A percentile compares a stretch with the other conserved stretches of the same genome.
These are phyloP conservation scores for Lamellibrachia luymesi DNA, from an alignment of 1,140 invertebrate species.

Conservation along the genomic window DNA sequence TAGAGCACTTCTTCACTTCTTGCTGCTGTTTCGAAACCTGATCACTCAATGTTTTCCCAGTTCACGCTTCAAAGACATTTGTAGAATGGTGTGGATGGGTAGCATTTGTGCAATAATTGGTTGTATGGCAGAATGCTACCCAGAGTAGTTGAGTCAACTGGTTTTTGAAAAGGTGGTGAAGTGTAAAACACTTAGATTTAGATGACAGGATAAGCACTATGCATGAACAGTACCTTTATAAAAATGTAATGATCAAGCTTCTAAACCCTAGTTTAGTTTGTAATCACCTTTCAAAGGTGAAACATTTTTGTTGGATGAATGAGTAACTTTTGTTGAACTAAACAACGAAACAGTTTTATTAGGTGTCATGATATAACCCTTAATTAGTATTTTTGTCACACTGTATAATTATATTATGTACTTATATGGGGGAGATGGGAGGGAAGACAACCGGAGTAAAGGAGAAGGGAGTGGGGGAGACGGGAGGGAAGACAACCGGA, in stretches of 20 bases:
- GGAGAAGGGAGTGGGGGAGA: too few species aligned
- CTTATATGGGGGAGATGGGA: too few species aligned
- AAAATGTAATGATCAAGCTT: neutral
- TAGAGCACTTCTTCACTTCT: neutral
- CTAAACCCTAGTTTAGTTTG: neutral
- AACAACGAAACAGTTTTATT: neutral
- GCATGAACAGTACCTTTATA: neutral
- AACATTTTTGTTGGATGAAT: neutral
- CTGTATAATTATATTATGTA: neutral
- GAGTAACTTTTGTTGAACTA: neutral
- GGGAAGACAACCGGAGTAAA: too few species aligned
- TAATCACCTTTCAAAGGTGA: neutral
- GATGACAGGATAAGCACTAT: too few species aligned
- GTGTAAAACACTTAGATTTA: too few species aligned
- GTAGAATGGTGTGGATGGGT: neutral
- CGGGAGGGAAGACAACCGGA: too few species aligned
- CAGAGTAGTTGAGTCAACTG: neutral
- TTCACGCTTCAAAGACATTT: neutral
- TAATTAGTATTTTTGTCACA: constrained; percentile 3
- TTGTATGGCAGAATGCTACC: neutral
- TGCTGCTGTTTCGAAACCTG: neutral
- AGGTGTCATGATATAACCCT: neutral
- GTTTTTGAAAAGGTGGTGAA: neutral
- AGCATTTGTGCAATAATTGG: neutral
- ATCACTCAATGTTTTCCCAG: neutral